These are phyloP conservation scores for Taenaris catops DNA, from an alignment of 2,888 invertebrate genomes.

Conservation along the genomic window DNA sequence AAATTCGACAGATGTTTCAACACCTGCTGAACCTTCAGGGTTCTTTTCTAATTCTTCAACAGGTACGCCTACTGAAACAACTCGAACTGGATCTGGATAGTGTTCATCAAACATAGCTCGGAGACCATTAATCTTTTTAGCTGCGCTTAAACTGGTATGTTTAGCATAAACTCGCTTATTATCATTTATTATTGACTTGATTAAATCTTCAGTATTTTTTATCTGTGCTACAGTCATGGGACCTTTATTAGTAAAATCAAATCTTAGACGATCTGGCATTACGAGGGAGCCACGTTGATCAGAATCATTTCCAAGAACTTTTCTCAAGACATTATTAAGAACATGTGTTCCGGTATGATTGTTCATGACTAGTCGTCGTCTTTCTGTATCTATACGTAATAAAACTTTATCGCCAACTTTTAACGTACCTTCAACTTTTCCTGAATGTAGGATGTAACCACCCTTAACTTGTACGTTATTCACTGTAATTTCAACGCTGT, in stretches of 20 bases:
- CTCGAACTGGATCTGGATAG: conserved; percentile 97
- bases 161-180: conserved; percentile 93
- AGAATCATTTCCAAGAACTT: conserved; percentile 93
- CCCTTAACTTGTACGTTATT: conserved; percentile 96
- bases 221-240: conserved; percentile 95
- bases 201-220: conserved; percentile 89
- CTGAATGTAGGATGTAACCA: conserved; percentile 97
- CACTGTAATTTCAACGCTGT: conserved; percentile 94
- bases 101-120: conserved; percentile 99
- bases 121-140: conserved; percentile 94
- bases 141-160: conserved; percentile 89
- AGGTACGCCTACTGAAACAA: conserved; percentile 96
- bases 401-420: conserved; percentile 91
- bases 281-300: conserved; percentile 98
- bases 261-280: conserved; percentile 96
- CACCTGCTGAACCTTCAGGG: conserved; percentile 89
- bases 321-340: conserved; percentile 95
- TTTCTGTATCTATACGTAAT: conserved; percentile 89
- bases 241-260: conserved; percentile 97
- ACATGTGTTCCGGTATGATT: conserved; percentile 99
- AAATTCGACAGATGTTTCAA: conserved; percentile 97
- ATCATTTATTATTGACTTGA: conserved; percentile 86
- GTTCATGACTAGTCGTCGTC: conserved; percentile 96
- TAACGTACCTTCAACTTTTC: conserved; percentile 91
- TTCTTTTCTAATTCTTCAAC: conserved; percentile 93